phyloP scores from a whole-genome alignment of 1,140 invertebrate genomes.

The Pseudomyrmex gracilis region DNA sequence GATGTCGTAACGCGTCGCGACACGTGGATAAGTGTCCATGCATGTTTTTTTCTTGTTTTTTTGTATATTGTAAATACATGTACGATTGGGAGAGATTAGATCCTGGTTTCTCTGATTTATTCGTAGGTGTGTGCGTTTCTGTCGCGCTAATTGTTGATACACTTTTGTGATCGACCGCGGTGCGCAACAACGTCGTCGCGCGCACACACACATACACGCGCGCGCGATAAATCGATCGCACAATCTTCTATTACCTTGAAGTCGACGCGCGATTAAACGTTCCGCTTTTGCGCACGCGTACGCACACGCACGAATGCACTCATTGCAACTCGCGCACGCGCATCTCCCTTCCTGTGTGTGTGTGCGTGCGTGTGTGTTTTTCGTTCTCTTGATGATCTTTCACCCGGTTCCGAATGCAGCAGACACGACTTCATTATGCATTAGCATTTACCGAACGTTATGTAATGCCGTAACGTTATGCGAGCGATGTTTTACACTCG shows the following conservation, averaged over 20 bases:
- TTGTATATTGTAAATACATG: neutral
- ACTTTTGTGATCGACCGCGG: slow-evolving; percentile 13
- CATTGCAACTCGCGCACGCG: neutral
- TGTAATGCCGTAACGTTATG: slow-evolving; percentile 79
- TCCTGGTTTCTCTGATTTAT: slow-evolving; percentile 5
- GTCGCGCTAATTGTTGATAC: slow-evolving; percentile 39
- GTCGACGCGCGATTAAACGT: slow-evolving; percentile 21
- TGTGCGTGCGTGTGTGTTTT: neutral
- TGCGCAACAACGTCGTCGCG: neutral
- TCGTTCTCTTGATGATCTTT: slow-evolving; percentile 67
- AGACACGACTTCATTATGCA: slow-evolving; percentile 61
- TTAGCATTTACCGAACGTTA: slow-evolving; percentile 77
- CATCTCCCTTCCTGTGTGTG: neutral
- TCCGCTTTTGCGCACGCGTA: neutral
- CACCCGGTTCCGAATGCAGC: slow-evolving; percentile 48
- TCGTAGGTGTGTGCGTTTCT: too few relatives aligned
- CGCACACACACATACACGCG: slow-evolving; percentile 31
- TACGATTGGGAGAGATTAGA: neutral
- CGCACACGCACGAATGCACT: neutral
- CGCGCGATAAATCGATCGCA: slow-evolving; percentile 49
- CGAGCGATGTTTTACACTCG: slow-evolving; percentile 80
- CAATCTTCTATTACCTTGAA: slow-evolving; percentile 59
- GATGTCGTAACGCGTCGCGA: slow-evolving; percentile 55
- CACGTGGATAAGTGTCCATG: slow-evolving; percentile 25
- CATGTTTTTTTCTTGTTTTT: neutral